Base-by-base conservation (phyloP, 2,888 invertebrate genomes). In the Synergus gifuensis region DNA sequence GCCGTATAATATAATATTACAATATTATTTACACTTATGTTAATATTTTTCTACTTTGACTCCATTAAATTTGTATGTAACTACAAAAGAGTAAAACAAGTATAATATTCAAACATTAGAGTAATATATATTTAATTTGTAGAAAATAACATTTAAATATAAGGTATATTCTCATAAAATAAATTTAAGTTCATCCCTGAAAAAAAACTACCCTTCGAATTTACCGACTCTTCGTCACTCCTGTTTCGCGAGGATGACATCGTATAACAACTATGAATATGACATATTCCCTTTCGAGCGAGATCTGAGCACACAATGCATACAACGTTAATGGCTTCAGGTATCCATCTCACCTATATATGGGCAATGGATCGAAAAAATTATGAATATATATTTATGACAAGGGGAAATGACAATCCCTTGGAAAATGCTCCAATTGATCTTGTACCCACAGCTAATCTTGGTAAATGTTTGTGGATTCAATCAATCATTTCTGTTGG, bases 241-340 rank as follows among this genome's bases (percentile, higher is more conserved):
- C 78, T 79, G 82, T 86, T 83, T 85, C 84, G 84, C 86, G 83
- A 85, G 84, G 86, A 87, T 88, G 89, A 88, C 88, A 87, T 88
- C 86, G 86, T 40, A 73, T 85, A 85, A 89, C 87, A 84, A 86
- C 84, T 83, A 83, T 84, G 87, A 87, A 87, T 87, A 86, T 86
- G 85, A 85, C 86, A 80, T 87, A 82, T 84, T 86, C 79, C 82
- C 81, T 83, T 84, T 83, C 67, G 79, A 85, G 83, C 82, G 84
- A 84, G 85, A 81, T 84, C 76, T 62, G 14, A 69, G 36, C 60
- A 58, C 60, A 80, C 77, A 76, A 78, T 44, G 67, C 49, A 76
- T 66, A 46, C 49, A 49, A 18, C 76, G 46, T 73, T 80, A 81
- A 73, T 80, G 78, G 77, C 67, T 69, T 67, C 67, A 73, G 73